Evolutionary conservation across 2,113 vertebrate species (phyloP).

Genomic region (Tachycineta bicolor): DNA sequence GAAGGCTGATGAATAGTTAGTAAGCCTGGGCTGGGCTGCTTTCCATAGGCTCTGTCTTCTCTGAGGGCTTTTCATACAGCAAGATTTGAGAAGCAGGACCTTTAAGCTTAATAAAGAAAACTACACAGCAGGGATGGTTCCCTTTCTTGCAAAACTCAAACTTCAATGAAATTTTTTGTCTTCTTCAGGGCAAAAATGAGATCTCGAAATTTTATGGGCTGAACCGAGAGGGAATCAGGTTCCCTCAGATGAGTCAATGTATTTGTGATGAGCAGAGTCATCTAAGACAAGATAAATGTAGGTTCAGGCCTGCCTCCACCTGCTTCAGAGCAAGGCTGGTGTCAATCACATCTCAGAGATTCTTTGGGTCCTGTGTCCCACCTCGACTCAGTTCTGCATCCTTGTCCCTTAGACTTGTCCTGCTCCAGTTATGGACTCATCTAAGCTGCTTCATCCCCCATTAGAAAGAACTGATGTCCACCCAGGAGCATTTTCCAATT

Average conservation of each 20-base stretch:
- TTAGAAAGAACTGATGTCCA: background rate
- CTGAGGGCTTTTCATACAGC: background rate
- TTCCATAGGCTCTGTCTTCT: background rate
- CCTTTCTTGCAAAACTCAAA: background rate
- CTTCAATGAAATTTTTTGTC: background rate
- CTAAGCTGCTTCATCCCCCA: background rate
- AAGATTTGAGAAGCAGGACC: conserved; percentile 13
- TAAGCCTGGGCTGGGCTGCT: conserved; percentile 3
- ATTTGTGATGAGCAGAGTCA: background rate
- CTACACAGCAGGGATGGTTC: background rate
- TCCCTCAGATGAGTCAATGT: background rate
- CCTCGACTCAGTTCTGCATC: background rate
- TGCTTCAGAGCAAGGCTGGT: background rate
- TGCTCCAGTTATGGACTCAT: background rate
- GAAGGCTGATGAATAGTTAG: conserved; percentile 45
- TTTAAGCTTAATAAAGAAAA: background rate
- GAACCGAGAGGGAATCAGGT: background rate
- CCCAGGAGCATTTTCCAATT: fast-evolving
- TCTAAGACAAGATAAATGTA: background rate
- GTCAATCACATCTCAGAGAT: background rate
- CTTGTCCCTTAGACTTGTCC: background rate
- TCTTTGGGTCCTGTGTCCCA: background rate
- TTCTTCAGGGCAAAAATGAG: background rate
- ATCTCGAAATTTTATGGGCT: background rate
- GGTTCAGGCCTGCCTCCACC: background rate